These are phyloP conservation scores for Grammomys dolichurus DNA, from an alignment of 2,113 vertebrate species.

Conservation along the genomic window DNA sequence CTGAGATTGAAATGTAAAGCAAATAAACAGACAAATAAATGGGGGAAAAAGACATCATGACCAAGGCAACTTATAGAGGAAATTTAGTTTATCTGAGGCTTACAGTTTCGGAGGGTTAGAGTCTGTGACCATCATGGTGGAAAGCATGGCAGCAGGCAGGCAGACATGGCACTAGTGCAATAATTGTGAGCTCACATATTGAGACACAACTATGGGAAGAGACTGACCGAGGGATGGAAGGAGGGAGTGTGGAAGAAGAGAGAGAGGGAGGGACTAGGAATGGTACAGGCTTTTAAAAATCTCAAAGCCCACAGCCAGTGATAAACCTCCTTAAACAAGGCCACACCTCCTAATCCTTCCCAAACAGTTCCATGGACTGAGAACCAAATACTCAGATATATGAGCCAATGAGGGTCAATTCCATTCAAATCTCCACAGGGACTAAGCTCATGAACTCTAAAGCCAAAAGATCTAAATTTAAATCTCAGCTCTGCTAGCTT, in stretches of 20 bases:
- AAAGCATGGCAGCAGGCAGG: neutral
- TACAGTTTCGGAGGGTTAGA: neutral
- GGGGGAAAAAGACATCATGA: neutral
- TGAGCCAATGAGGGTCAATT: neutral
- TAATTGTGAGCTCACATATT: neutral
- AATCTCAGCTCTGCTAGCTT: neutral
- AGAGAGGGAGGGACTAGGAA: neutral
- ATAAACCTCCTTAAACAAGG: neutral
- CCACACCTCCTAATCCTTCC: neutral
- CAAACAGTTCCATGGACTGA: neutral
- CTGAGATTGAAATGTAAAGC: too few relatives aligned
- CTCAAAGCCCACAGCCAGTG: neutral
- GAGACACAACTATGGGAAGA: neutral
- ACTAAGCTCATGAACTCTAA: neutral
- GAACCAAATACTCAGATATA: neutral
- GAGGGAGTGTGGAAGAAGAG: neutral
- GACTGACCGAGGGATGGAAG: neutral
- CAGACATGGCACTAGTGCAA: neutral
- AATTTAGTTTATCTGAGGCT: neutral
- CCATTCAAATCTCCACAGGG: neutral
- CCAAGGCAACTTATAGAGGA: neutral
- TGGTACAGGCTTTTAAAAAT: neutral
- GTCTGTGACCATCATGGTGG: neutral
- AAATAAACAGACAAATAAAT: too few relatives aligned
- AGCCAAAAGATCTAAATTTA: constrained; percentile 3